These are phyloP conservation scores for Lepas anatifera DNA, from an alignment of 2,888 invertebrate species.

Conservation along the genomic window DNA sequence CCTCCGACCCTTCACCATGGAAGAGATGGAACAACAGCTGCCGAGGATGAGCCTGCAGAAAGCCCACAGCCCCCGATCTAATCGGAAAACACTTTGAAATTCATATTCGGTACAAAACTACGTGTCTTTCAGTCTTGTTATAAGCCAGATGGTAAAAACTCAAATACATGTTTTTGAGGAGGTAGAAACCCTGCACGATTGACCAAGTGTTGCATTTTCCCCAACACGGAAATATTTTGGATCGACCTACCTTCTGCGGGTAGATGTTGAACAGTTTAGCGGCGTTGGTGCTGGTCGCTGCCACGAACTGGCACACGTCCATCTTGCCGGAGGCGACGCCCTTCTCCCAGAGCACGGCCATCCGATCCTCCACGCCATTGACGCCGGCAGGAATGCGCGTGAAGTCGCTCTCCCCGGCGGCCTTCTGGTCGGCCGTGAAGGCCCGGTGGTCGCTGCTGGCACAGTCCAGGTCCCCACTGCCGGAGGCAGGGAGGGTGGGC, in stretches of 20 bases:
- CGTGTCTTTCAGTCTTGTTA: no score
- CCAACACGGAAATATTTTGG: no score
- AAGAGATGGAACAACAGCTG: no score
- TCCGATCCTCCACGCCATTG: conserved; percentile 83
- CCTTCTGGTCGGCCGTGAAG: conserved; percentile 80
- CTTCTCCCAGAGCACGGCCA: conserved; percentile 95
- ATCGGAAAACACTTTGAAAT: no score
- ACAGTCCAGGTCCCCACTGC: background rate
- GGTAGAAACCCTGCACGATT: no score
- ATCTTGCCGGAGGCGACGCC: conserved; percentile 78
- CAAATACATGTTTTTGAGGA: no score
- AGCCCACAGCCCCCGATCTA: no score
- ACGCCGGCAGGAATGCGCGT: conserved; percentile 91
- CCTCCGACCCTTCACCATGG: no score
- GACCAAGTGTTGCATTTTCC: no score
- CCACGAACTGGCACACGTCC: conserved; percentile 86
- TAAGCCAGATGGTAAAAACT: no score
- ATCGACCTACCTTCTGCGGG: conserved; percentile 74
- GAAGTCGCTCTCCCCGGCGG: conserved; percentile 73
- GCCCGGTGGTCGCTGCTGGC: conserved; percentile 81
- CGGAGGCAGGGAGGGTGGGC: background rate
- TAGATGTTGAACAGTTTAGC: conserved; percentile 95
- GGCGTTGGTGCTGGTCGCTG: conserved; percentile 87
- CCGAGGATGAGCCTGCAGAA: no score
- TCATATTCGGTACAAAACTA: no score